Evolutionary conservation across 2,113 vertebrate species (phyloP).

Genomic region (Dolichotis patagonum): DNA sequence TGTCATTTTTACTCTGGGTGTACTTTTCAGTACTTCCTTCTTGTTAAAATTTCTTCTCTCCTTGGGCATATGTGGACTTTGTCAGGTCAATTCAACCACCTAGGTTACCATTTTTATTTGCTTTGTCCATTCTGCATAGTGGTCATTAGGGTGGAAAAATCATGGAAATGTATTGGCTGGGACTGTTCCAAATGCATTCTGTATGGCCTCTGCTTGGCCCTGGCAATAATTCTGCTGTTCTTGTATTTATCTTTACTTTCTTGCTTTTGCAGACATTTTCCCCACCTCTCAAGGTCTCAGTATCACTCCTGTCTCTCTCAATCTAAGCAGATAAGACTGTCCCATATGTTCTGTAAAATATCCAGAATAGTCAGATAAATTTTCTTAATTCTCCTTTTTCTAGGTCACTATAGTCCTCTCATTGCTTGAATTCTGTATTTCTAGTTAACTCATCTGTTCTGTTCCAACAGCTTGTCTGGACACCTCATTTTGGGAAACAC

Average conservation of each 20-base stretch:
- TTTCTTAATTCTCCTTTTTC: not conserved
- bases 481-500: constrained; percentile 35
- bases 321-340: not conserved
- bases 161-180: not conserved
- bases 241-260: constrained; percentile 6
- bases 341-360: not conserved
- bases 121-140: not conserved
- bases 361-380: constrained; percentile 20
- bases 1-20: not conserved
- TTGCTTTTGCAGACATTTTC: not conserved
- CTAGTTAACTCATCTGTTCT: not conserved
- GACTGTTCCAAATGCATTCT: not conserved
- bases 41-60: constrained; percentile 19
- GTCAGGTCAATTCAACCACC: not conserved
- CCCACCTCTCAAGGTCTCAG: not conserved
- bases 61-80: not conserved
- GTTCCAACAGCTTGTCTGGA: not conserved
- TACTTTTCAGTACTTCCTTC: not conserved
- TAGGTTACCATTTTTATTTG: constrained; percentile 31
- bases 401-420: not conserved
- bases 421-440: constrained; percentile 14
- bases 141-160: not conserved
- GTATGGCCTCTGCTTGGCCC: not conserved
- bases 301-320: not conserved
- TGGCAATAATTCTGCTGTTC: not conserved